Evolutionary conservation across 2,888 invertebrate species (phyloP).

Genomic region (Erebia ligea): DNA sequence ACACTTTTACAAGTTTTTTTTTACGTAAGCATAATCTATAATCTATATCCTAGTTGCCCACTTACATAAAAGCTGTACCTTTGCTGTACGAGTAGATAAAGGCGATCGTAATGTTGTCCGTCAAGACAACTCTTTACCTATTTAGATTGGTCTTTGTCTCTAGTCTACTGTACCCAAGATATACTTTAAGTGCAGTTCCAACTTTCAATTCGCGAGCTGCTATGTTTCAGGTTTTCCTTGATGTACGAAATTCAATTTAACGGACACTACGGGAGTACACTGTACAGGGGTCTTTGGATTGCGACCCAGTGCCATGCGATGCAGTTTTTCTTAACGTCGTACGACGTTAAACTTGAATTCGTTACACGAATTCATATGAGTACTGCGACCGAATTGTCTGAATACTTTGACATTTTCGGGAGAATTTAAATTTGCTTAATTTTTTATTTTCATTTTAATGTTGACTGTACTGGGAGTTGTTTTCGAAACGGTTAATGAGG

Average conservation of each 20-base stretch:
- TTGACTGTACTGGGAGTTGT: neutral
- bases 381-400: slow-evolving; percentile 43
- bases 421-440: neutral
- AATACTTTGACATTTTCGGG: slow-evolving; percentile 19
- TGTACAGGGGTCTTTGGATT: slow-evolving; percentile 30
- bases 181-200: slow-evolving; percentile 12
- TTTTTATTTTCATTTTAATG: neutral
- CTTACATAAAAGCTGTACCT: too few relatives aligned
- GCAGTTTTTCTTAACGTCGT: slow-evolving; percentile 53
- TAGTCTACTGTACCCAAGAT: slow-evolving; percentile 1
- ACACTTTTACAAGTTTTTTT: too few relatives aligned
- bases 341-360: slow-evolving; percentile 76
- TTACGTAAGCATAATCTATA: neutral
- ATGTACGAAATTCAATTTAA: slow-evolving; percentile 26
- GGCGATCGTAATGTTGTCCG: neutral
- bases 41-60: too few relatives aligned
- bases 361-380: slow-evolving; percentile 63
- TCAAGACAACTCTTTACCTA: neutral
- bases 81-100: too few relatives aligned
- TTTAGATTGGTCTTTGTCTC: slow-evolving; percentile 3
- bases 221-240: slow-evolving; percentile 20
- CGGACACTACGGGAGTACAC: slow-evolving; percentile 17
- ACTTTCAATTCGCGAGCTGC: slow-evolving; percentile 16
- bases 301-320: slow-evolving; percentile 43
- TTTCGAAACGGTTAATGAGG: neutral